Evolutionary conservation across 2,888 invertebrate genomes (phyloP), one percentile per base, ranked within the genome.

Genomic region (Mantis religiosa): DNA sequence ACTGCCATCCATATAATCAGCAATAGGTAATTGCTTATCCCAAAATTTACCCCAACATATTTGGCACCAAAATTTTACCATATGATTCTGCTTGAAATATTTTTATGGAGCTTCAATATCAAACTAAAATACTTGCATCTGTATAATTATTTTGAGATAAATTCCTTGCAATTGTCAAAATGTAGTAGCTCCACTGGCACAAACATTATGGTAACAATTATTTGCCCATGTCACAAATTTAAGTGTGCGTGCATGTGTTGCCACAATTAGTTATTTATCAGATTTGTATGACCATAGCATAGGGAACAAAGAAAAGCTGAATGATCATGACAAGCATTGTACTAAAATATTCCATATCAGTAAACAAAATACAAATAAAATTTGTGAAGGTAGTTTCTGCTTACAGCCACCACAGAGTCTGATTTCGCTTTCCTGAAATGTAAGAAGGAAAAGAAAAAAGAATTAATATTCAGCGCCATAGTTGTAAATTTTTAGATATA

Each of bases 391-490:
- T 82, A 87, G 84, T 71, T 82, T 28, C 28, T 82, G 54, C 54
- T 90, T 88, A 83, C 90, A 89, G 87, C 90, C 90, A 87, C 93
- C 93, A 91, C 93, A 93, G 87, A 92, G 92, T 90, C 93, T 93
- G 89, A 93, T 93, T 90, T 93, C 93, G 92, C 93, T 92, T 91
- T 93, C 97, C 91, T 91, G 90, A 12, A 83, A 89, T 6, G 41
- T 12, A 41, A 41, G 9, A 41, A 41, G 0, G 30, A 87, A 12
- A 82, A 27, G 81, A 87, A 14, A 82, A 27, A 28, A 88, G 0
- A 28, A 15, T 28, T 27, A n/a, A 15, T 28, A 3, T 83, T 3
- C 1, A 28, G 28, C 15, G 4, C 15, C 27, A 25, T 3, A 83
- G 28, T 82, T 82, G 28, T 14, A 27, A n/a, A 83, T 14, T 28